Evolutionary conservation across 2,113 vertebrate genomes (phyloP), one percentile per base, ranked within the genome.

Genomic region (Cranoglanis bouderius): DNA sequence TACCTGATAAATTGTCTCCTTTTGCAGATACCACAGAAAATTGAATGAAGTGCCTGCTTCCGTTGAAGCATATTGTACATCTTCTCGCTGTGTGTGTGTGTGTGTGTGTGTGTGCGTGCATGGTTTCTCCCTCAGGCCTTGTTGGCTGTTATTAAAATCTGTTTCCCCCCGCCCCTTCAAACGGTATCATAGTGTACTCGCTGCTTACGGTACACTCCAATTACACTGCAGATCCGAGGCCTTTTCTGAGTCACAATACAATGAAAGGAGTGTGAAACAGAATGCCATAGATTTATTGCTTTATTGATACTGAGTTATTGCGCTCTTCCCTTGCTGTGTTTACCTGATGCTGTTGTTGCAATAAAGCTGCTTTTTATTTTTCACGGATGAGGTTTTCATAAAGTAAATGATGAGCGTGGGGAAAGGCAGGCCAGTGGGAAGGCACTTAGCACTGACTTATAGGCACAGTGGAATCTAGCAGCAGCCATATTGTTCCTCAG

Each of bases 111-210:
- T 72, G 40, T 57, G 63, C 82, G 78, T 14, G 82, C 32, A 78
- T 49, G 70, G 70, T 51, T 19, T 90, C 43, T 86, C 88, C 90
- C 90, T 86, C 83, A 88, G 86, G 88, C 63, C 90, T 90, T 90
- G 90, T 90, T 92, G 88, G 88, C 80, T 88, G 65, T 89, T 92
- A 92, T 89, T 91, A 91, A 91, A 90, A 89, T 85, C 77, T 85
- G 85, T 84, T 86, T 84, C 8, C 86, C 57, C 32, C 63, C n/a
- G n/a, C 77, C 40, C 67, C 53, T 83, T 72, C 78, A 38, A 63
- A 89, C 38, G 49, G 86, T 59, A 88, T 90, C 84, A 86, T 75
- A 57, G 63, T 89, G 63, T 75, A 65, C 88, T 85, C 74, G 81
- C 57, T 18, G 85, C 61, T 86, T 88, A 59, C 61, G 88, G 80